These are phyloP conservation scores for Dysdera silvatica DNA, from an alignment of 1,140 invertebrate genomes.

Conservation along the genomic window DNA sequence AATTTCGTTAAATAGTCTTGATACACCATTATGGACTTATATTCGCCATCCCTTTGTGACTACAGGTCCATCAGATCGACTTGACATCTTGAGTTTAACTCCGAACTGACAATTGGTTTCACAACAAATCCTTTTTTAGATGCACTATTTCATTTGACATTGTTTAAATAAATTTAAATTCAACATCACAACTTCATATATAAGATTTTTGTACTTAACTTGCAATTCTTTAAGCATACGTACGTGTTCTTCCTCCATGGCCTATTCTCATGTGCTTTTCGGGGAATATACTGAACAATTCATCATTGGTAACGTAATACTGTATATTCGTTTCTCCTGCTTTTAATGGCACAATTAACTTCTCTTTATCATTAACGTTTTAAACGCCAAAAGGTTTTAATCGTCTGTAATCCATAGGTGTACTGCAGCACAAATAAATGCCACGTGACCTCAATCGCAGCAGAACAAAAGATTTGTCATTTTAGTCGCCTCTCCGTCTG, in stretches of 20 bases:
- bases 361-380: background rate
- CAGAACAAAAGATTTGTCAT: too few species aligned
- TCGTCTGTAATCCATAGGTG: conserved; percentile 1
- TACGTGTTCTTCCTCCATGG: background rate
- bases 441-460: too few species aligned
- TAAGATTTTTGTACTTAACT: conserved; percentile 10
- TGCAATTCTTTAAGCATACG: conserved; percentile 6
- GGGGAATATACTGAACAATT: conserved; percentile 10
- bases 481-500: too few species aligned
- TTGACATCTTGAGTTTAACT: conserved; percentile 24
- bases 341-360: conserved; percentile 18
- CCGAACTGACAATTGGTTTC: conserved; percentile 23
- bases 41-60: conserved; percentile 17
- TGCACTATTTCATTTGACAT: conserved; percentile 26
- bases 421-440: too few species aligned
- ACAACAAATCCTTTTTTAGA: conserved; percentile 17
- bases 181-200: conserved; percentile 4
- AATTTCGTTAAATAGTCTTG: conserved; percentile 23
- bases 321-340: conserved; percentile 8
- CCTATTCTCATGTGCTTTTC: conserved; percentile 6
- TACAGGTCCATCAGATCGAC: conserved; percentile 11
- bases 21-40: conserved; percentile 26
- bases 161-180: conserved; percentile 22
- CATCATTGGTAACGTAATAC: conserved; percentile 15
- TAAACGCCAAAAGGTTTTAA: conserved; percentile 7